A percentile compares a stretch with the other conserved stretches of the same genome.
Conservation (phyloP, 2,888 invertebrate species). For the Masnerella sp. region DNA sequence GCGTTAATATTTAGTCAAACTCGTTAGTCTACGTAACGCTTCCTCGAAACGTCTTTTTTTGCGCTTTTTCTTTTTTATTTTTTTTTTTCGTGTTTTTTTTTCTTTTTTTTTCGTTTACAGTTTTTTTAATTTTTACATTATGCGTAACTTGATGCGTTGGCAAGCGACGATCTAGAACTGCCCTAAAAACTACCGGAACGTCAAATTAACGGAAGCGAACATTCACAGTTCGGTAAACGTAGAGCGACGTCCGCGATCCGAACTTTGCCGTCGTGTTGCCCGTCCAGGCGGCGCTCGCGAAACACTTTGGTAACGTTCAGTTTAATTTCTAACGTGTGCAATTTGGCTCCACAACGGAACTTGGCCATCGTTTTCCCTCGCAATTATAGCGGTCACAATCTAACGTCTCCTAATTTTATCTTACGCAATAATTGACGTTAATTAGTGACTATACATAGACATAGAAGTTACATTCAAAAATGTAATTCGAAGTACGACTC, state of each 20-base stretch:
- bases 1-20: constrained; percentile 37
- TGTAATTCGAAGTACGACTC: constrained; percentile 15
- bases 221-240: constrained; percentile 19
- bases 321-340: constrained; percentile 46
- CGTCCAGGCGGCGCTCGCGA: constrained; percentile 6
- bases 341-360: constrained; percentile 4
- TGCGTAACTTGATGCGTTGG: constrained; percentile 42
- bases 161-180: constrained; percentile 49
- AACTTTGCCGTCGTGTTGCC: background rate
- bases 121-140: constrained; percentile 28
- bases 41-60: constrained; percentile 28
- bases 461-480: constrained; percentile 32
- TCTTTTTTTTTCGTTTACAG: constrained; percentile 13
- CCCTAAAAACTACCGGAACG: constrained; percentile 45
- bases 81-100: too few relatives aligned
- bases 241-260: background rate
- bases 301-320: constrained; percentile 50
- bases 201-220: constrained; percentile 19
- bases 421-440: constrained; percentile 37
- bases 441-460: constrained; percentile 33
- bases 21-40: constrained; percentile 30
- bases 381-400: constrained; percentile 21
- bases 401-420: constrained; percentile 27
- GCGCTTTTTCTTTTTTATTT: constrained; percentile 8
- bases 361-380: constrained; percentile 1